A percentile compares a stretch with the other conserved stretches of the same genome.
Conservation (phyloP, 2,113 vertebrate genomes). For the Turnix velox region DNA sequence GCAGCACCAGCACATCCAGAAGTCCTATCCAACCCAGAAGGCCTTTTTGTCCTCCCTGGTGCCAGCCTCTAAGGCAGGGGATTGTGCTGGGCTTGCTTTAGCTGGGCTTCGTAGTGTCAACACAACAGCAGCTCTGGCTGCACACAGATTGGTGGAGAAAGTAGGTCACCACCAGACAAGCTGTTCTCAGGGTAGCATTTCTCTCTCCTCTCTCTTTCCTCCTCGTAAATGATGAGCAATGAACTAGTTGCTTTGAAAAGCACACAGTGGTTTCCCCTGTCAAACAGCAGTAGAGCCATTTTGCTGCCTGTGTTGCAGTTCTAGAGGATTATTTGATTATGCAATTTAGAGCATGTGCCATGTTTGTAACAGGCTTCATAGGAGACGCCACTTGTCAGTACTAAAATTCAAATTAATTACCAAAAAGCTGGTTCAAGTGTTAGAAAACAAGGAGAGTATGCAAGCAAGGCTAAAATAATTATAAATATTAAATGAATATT, state of each 20-base stretch:
- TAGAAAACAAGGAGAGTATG: background rate
- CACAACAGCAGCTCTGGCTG: conserved; percentile 47
- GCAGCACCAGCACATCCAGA: background rate
- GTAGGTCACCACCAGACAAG: conserved; percentile 68
- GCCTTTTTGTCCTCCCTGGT: conserved; percentile 17
- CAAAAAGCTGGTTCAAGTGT: background rate
- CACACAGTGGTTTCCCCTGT: background rate
- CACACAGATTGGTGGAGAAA: conserved; percentile 57
- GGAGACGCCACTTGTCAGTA: background rate
- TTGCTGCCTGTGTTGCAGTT: background rate
- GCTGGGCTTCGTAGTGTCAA: conserved; percentile 52
- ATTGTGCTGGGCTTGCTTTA: conserved; percentile 50
- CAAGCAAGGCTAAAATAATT: conserved; percentile 12
- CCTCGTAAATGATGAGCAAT: conserved; percentile 34
- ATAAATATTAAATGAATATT: conserved; percentile 40
- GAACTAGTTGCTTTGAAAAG: conserved; percentile 26
- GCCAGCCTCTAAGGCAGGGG: conserved; percentile 9
- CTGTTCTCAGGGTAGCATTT: conserved; percentile 50
- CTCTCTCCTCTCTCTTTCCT: conserved; percentile 39
- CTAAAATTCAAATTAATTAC: conserved; percentile 17
- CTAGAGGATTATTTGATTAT: background rate
- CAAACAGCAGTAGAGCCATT: background rate
- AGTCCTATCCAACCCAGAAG: background rate
- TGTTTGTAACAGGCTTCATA: background rate
- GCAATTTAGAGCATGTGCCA: background rate